These are phyloP conservation scores for Panulirus ornatus DNA, from an alignment of 1,140 invertebrate species.

Conservation along the genomic window DNA sequence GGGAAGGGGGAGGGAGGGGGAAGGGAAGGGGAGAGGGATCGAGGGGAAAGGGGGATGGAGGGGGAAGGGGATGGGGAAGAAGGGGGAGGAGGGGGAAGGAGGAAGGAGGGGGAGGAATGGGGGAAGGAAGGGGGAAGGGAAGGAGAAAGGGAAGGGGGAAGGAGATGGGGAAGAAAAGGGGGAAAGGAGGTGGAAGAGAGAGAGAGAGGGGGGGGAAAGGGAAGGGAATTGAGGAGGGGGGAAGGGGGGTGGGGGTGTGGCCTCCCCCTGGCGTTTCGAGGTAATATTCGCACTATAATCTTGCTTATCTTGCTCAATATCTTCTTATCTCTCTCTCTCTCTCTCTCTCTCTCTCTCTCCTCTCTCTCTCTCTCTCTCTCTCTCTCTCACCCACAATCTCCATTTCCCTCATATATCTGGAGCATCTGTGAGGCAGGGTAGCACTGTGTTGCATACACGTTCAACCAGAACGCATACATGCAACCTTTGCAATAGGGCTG, in stretches of 20 bases:
- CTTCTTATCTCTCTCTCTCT: too few species aligned
- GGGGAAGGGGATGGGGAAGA: background rate
- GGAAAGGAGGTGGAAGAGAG: background rate
- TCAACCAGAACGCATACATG: too few species aligned
- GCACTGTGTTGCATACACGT: too few species aligned
- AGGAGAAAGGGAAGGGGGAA: background rate
- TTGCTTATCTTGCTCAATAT: too few species aligned
- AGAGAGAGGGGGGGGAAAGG: background rate
- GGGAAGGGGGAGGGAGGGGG: background rate
- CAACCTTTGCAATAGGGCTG: too few species aligned
- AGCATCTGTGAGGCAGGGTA: too few species aligned
- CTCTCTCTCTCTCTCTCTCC: too few species aligned
- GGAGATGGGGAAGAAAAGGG: background rate
- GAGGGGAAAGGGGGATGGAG: background rate
- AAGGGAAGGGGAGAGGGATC: background rate
- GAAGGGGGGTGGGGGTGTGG: background rate
- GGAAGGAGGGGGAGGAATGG: background rate
- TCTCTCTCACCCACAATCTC: too few species aligned
- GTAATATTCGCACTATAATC: too few species aligned
- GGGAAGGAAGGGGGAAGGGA: background rate
- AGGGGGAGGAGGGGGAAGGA: background rate
- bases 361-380: too few species aligned
- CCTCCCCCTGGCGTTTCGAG: too few species aligned
- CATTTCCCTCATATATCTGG: too few species aligned
- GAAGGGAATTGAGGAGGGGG: background rate